phyloP scores from a whole-genome alignment of 2,113 vertebrate species.

The Chaetops frenatus region DNA sequence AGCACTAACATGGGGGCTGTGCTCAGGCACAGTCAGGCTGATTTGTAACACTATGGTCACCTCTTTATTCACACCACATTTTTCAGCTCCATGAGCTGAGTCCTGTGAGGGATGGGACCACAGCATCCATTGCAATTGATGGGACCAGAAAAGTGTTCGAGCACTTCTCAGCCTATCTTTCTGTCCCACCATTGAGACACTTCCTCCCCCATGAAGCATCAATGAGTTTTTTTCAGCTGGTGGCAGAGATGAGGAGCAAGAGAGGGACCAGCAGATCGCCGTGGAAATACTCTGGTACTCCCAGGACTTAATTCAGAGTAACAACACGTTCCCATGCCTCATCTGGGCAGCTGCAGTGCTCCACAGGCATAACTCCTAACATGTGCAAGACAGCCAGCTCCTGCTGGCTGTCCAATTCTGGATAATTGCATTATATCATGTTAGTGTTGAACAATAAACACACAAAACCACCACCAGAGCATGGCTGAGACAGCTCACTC shows the following conservation, averaged over 20 bases:
- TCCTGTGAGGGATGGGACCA: background rate
- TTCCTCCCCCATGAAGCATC: background rate
- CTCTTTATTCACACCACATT: background rate
- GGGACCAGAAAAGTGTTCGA: background rate
- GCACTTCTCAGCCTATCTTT: background rate
- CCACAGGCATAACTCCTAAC: background rate
- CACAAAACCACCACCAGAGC: background rate
- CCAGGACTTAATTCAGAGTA: background rate
- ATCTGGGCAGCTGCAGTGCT: background rate
- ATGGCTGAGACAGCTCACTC: accelerated
- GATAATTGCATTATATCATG: background rate
- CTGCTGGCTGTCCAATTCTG: background rate
- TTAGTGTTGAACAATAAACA: background rate
- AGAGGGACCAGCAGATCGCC: background rate
- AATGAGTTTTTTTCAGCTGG: background rate
- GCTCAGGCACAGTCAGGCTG: background rate
- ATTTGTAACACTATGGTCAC: background rate
- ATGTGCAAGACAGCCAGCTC: background rate
- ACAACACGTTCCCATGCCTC: background rate
- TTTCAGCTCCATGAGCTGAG: background rate
- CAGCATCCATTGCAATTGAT: background rate
- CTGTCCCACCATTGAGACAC: background rate
- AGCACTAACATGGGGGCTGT: background rate
- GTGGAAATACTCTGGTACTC: background rate
- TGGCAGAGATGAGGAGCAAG: background rate